A percentile compares a stretch with the other conserved stretches of the same genome.
Conservation (phyloP, 2,797 vertebrate species). For the Melanotaenia parkinsoni region DNA sequence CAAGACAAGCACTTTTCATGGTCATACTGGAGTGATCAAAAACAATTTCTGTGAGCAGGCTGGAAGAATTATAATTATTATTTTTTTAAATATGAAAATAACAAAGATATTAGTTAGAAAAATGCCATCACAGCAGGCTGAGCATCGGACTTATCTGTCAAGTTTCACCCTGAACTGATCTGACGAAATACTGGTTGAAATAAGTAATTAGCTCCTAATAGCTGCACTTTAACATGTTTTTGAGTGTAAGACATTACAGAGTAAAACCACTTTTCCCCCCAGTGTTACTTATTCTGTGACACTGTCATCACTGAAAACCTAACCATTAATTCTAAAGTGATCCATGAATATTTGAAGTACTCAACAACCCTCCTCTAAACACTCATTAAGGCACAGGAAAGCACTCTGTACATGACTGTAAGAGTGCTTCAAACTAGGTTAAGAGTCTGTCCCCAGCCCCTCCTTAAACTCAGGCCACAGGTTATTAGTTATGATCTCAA, state of each 20-base stretch:
- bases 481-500: slow-evolving; percentile 29
- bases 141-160: slow-evolving; percentile 41
- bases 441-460: slow-evolving; percentile 7
- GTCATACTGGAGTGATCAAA: slow-evolving; percentile 50
- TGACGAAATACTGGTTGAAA: slow-evolving; percentile 24
- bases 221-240: slow-evolving; percentile 18
- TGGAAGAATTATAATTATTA: slow-evolving; percentile 64
- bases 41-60: slow-evolving; percentile 35
- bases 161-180: slow-evolving; percentile 14
- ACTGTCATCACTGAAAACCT: slow-evolving; percentile 13
- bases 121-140: slow-evolving; percentile 39
- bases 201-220: slow-evolving; percentile 26
- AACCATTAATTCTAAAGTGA: slow-evolving; percentile 21
- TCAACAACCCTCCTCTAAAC: slow-evolving; percentile 10
- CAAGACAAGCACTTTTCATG: slow-evolving; percentile 59
- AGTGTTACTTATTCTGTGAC: slow-evolving; percentile 13
- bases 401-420: neutral
- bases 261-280: slow-evolving; percentile 9
- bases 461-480: slow-evolving; percentile 18
- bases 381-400: neutral
- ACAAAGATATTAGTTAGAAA: slow-evolving; percentile 55
- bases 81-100: slow-evolving; percentile 21
- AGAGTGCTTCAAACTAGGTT: slow-evolving; percentile 16
- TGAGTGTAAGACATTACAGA: slow-evolving; percentile 1
- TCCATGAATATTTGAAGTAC: slow-evolving; percentile 1